A percentile compares a stretch with the other conserved stretches of the same genome.
Conservation (phyloP, 1,140 invertebrate genomes). For the Bombus superbus region DNA sequence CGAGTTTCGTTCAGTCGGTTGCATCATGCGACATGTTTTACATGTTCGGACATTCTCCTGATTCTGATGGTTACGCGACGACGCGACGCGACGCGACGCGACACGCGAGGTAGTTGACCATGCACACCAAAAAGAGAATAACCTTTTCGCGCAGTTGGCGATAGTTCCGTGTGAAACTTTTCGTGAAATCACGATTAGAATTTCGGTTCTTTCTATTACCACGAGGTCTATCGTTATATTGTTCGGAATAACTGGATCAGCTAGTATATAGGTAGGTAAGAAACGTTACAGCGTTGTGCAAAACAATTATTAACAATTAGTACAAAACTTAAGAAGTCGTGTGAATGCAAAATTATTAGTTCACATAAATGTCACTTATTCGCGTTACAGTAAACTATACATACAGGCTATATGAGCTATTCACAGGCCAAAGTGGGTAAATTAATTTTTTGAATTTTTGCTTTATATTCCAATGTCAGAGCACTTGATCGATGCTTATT, state of each 20-base stretch:
- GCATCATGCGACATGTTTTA: slow-evolving; percentile 53
- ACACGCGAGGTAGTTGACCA: slow-evolving; percentile 46
- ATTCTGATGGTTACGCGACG: slow-evolving; percentile 22
- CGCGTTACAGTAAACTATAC: neutral
- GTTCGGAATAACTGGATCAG: neutral
- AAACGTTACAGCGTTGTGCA: neutral
- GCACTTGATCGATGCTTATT: no score
- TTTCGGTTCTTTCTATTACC: neutral
- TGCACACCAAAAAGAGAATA: slow-evolving; percentile 5
- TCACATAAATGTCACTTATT: neutral
- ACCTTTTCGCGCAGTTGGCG: neutral
- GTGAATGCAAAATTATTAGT: neutral
- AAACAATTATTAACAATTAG: neutral
- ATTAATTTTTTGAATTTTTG: no score
- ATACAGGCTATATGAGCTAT: no score
- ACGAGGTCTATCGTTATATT: neutral
- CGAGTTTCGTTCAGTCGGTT: slow-evolving; percentile 41
- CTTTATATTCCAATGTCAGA: no score
- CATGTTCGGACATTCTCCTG: slow-evolving; percentile 10
- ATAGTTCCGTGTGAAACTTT: neutral
- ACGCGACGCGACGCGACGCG: neutral
- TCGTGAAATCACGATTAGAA: neutral
- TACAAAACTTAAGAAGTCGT: no score
- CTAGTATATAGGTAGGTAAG: neutral
- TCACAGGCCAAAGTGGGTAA: no score